phyloP scores from a whole-genome alignment of 2,888 invertebrate genomes.

The Cheilosia pagana region DNA sequence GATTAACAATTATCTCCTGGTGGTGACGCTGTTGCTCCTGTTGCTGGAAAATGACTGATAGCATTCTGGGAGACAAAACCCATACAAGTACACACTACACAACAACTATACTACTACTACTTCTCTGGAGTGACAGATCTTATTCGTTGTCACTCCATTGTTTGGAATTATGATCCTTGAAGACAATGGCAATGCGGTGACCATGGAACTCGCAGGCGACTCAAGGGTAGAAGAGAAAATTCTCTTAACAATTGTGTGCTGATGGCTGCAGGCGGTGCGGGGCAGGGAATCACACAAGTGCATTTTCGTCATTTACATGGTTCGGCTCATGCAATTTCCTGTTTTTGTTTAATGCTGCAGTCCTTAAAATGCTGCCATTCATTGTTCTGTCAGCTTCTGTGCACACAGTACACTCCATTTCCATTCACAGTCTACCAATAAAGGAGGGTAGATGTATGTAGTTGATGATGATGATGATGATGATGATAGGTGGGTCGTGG shows the following conservation, averaged over 20 bases:
- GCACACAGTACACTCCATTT: constrained; percentile 15
- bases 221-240: constrained; percentile 34
- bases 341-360: constrained; percentile 63
- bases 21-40: constrained; percentile 70
- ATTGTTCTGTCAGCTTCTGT: constrained; percentile 57
- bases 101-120: constrained; percentile 21
- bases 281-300: constrained; percentile 34
- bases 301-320: constrained; percentile 73
- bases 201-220: constrained; percentile 43
- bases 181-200: constrained; percentile 74
- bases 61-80: constrained; percentile 50
- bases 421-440: constrained; percentile 29
- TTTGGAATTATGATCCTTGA: constrained; percentile 76
- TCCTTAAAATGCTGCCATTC: constrained; percentile 66
- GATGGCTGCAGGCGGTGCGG: constrained; percentile 1
- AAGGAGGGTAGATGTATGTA: constrained; percentile 22
- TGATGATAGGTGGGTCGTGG: constrained; percentile 39
- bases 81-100: constrained; percentile 11
- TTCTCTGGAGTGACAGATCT: constrained; percentile 66
- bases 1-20: constrained; percentile 66
- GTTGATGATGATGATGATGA: constrained; percentile 38
- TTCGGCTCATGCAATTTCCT: constrained; percentile 71
- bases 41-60: constrained; percentile 74
- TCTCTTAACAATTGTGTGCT: constrained; percentile 52
- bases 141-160: constrained; percentile 75